Evolutionary conservation across 2,113 vertebrate species (phyloP).

Genomic region (Fregetta grallaria): DNA sequence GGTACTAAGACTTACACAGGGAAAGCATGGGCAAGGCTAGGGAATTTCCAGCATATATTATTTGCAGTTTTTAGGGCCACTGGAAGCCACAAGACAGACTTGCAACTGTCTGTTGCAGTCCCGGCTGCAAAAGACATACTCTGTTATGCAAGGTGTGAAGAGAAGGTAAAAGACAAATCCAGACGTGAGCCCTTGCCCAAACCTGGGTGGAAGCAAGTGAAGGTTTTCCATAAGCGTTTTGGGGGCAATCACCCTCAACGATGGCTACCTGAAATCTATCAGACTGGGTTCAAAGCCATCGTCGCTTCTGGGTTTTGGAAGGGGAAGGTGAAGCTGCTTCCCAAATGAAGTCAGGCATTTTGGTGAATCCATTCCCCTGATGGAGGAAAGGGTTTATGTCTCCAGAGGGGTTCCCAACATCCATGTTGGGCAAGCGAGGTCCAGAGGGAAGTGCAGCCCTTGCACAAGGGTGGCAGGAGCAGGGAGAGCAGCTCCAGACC

Average conservation of each 20-base stretch:
- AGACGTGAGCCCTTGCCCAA: background rate
- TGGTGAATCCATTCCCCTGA: background rate
- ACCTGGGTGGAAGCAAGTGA: background rate
- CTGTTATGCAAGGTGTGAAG: background rate
- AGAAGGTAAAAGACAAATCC: background rate
- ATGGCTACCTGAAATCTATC: background rate
- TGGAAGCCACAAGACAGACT: slow-evolving; percentile 15
- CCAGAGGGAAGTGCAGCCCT: background rate
- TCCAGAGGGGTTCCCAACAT: background rate
- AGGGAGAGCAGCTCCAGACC: background rate
- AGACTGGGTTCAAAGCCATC: background rate
- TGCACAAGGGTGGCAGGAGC: background rate
- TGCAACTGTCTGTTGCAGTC: background rate
- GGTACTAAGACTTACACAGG: background rate
- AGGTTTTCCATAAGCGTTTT: background rate
- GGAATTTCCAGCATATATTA: slow-evolving; percentile 24
- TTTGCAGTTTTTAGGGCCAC: background rate
- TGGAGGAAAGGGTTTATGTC: background rate
- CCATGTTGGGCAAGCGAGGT: background rate
- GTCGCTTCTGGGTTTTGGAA: background rate
- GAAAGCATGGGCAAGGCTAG: background rate
- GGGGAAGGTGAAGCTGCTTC: background rate
- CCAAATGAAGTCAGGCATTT: background rate
- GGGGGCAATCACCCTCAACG: background rate
- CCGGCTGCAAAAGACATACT: background rate